phyloP scores from a whole-genome alignment of 1,140 invertebrate species.

The Coenobita brevimanus region DNA sequence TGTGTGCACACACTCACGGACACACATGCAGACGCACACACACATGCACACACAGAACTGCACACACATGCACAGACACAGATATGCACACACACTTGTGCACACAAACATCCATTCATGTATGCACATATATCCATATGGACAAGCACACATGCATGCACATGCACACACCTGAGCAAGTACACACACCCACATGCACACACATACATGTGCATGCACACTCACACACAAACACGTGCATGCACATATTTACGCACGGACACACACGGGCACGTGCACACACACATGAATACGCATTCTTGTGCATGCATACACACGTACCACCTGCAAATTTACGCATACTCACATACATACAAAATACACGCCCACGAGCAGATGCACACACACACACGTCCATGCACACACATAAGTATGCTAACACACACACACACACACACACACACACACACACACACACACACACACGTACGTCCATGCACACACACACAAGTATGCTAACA shows the following conservation, averaged over 20 bases:
- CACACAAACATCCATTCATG: conserved; percentile 22
- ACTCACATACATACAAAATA: too few species aligned
- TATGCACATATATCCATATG: conserved; percentile 22
- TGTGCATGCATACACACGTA: neutral
- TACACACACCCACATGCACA: conserved; percentile 15
- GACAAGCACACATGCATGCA: conserved; percentile 5
- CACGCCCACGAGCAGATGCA: too few species aligned
- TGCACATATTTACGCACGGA: conserved; percentile 8
- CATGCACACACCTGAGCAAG: neutral
- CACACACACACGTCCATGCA: too few species aligned
- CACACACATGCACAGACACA: conserved; percentile 13
- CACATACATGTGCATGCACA: conserved; percentile 3
- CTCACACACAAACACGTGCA: neutral
- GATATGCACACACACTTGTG: conserved; percentile 16
- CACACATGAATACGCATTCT: neutral
- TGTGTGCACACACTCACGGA: neutral
- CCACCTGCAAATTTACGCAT: too few species aligned
- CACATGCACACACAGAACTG: neutral
- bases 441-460: neutral
- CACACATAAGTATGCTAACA: too few species aligned
- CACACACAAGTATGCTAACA: too few species aligned
- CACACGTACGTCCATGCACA: too few species aligned
- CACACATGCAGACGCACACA: conserved; percentile 11
- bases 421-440: too few species aligned
- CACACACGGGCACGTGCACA: conserved; percentile 15